Conservation (phyloP, 2,113 vertebrate genomes). For the Electrona antarctica region DNA sequence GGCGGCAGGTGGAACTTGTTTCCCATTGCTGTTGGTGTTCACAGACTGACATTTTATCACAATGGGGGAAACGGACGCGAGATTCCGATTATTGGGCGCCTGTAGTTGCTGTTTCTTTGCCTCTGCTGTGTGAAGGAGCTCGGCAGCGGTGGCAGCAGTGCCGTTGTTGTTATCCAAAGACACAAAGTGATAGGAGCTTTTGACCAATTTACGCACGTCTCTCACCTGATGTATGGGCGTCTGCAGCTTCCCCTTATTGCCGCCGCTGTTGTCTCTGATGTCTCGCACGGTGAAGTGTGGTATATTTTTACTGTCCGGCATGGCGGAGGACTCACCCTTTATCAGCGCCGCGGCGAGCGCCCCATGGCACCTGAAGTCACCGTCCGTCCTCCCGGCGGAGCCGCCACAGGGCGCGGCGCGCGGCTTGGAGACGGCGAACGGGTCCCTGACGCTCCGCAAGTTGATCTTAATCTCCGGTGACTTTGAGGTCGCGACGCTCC, state of each 20-base stretch:
- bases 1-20: constrained; percentile 45
- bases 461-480: constrained; percentile 93
- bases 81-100: constrained; percentile 45
- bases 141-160: constrained; percentile 60
- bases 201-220: constrained; percentile 94
- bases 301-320: constrained; percentile 73
- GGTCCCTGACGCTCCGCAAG: constrained; percentile 80
- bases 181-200: constrained; percentile 87
- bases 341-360: constrained; percentile 58
- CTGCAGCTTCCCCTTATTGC: constrained; percentile 80
- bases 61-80: constrained; percentile 83
- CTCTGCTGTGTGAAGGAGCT: constrained; percentile 72
- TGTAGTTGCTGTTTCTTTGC: constrained; percentile 72
- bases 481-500: constrained; percentile 66
- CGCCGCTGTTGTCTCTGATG: constrained; percentile 79
- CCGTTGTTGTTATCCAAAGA: constrained; percentile 83
- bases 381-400: constrained; percentile 71
- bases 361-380: constrained; percentile 66
- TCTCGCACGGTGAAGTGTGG: constrained; percentile 93
- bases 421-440: constrained; percentile 85
- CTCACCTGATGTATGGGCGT: constrained; percentile 92
- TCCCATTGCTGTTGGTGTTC: constrained; percentile 76
- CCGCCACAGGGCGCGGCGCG: constrained; percentile 81
- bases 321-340: constrained; percentile 79
- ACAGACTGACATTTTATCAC: constrained; percentile 94